phyloP scores from a whole-genome alignment of 2,888 invertebrate genomes.

The Leptogaster cylindrica region DNA sequence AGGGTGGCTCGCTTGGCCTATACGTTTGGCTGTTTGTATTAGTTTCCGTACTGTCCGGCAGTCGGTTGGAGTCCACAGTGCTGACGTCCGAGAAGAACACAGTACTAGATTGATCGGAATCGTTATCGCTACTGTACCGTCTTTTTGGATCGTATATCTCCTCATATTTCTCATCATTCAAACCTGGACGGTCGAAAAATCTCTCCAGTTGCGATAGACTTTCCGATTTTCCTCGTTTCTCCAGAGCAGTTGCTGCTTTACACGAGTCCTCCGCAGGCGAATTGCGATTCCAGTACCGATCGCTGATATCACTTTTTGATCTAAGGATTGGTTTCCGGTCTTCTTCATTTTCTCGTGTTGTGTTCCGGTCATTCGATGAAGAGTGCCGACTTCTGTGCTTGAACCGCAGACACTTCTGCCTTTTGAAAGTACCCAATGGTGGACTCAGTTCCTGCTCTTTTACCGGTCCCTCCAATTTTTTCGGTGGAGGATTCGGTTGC shows the following conservation, averaged over 20 bases:
- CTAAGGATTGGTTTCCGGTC: conserved; percentile 74
- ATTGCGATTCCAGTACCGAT: conserved; percentile 52
- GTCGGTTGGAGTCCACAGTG: conserved; percentile 81
- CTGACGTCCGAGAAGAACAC: conserved; percentile 90
- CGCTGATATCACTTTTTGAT: conserved; percentile 80
- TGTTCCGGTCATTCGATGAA: conserved; percentile 56
- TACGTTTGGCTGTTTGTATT: conserved; percentile 65
- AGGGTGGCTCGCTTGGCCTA: conserved; percentile 80
- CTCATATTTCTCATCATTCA: conserved; percentile 74
- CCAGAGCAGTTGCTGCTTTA: conserved; percentile 55
- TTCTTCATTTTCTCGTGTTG: conserved; percentile 49
- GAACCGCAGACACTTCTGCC: conserved; percentile 74
- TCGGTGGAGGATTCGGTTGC: conserved; percentile 51
- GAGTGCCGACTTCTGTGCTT: conserved; percentile 66
- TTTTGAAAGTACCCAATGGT: conserved; percentile 70
- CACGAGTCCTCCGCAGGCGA: conserved; percentile 47
- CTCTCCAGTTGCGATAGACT: conserved; percentile 76
- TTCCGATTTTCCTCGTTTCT: conserved; percentile 55
- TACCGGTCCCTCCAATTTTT: conserved; percentile 18
- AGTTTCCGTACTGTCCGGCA: conserved; percentile 63
- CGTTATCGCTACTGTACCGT: conserved; percentile 58
- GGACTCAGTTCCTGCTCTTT: conserved; percentile 59
- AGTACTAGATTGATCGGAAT: conserved; percentile 66
- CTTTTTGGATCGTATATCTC: conserved; percentile 62
- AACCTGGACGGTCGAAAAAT: conserved; percentile 90